Conservation (phyloP, 2,113 vertebrate species). For the Hypanus sabinus region DNA sequence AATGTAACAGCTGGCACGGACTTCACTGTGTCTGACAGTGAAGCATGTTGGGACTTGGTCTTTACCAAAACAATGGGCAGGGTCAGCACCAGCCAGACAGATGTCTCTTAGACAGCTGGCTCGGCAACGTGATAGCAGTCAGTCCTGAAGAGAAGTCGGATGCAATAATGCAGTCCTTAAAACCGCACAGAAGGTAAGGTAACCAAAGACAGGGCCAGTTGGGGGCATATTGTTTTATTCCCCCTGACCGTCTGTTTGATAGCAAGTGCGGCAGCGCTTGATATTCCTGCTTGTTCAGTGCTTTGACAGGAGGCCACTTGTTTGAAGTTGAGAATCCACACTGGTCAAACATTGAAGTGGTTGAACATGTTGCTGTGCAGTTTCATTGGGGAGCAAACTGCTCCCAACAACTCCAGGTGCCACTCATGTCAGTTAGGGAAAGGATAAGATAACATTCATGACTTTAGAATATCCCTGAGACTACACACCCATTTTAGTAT, state of each 20-base stretch:
- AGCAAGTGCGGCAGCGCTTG: conserved; percentile 57
- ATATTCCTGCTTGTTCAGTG: neutral
- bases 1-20: conserved; percentile 58
- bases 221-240: conserved; percentile 51
- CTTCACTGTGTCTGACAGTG: conserved; percentile 41
- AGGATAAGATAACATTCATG: neutral
- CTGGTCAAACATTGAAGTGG: conserved; percentile 46
- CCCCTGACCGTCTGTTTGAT: conserved; percentile 59
- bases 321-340: neutral
- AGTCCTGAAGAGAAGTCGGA: conserved; percentile 47
- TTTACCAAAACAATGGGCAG: conserved; percentile 43
- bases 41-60: conserved; percentile 40
- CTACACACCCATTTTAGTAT: neutral
- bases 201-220: conserved; percentile 58
- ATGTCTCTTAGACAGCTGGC: conserved; percentile 59
- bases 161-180: conserved; percentile 58
- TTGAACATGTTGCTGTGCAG: neutral
- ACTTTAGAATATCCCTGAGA: neutral
- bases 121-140: conserved; percentile 55
- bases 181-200: conserved; percentile 58
- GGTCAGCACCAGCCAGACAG: conserved; percentile 49
- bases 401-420: neutral
- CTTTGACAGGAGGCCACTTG: neutral
- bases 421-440: neutral
- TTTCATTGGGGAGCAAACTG: neutral